Evolutionary conservation across 2,113 vertebrate species (phyloP).

Genomic region (cattle (Bos taurus)): ARS-UCD2.0 NC_037328.1:128779001-128779500

Average conservation of each 20-base stretch:
- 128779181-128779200: background rate
- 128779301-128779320: background rate
- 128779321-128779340: background rate
- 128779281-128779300: background rate
- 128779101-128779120: background rate
- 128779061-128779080: background rate
- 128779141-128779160: background rate
- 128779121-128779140: background rate
- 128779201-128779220: background rate
- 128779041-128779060: background rate
- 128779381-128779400: background rate
- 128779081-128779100: background rate
- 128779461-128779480: background rate
- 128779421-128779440: background rate
- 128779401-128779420: background rate
- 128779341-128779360: background rate
- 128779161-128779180: background rate
- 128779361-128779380: background rate
- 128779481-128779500: background rate
- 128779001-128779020: background rate
- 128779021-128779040: background rate
- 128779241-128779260: background rate
- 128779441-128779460: background rate
- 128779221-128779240: background rate
- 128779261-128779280: background rate